A percentile compares a stretch with the other conserved stretches of the same genome.
Evolutionary conservation across 2,888 invertebrate species (phyloP).

Genomic region (Dasysyrphus albostriatus): DNA sequence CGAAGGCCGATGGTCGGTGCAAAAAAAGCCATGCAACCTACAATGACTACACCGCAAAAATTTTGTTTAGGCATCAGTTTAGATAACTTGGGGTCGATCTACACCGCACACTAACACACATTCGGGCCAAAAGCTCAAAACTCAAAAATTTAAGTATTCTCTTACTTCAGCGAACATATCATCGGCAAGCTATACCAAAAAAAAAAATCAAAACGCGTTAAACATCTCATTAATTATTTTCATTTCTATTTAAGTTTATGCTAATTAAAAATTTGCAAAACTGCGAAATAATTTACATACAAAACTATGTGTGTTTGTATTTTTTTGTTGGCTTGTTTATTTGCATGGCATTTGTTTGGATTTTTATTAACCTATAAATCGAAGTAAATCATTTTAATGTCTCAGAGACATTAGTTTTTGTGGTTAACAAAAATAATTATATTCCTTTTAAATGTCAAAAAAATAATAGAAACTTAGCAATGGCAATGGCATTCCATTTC

Average conservation of each 20-base stretch:
- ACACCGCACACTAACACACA: constrained; percentile 13
- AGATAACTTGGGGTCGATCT: neutral
- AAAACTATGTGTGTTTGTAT: neutral
- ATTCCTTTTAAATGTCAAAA: neutral
- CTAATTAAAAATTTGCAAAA: constrained; percentile 46
- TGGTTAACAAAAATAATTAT: neutral
- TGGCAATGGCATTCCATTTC: neutral
- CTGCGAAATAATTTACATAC: constrained; percentile 38
- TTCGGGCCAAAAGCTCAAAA: constrained; percentile 15
- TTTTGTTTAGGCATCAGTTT: neutral
- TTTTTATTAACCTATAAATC: constrained; percentile 29
- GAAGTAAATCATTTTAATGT: constrained; percentile 31
- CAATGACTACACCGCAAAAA: constrained; percentile 7
- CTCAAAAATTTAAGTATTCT: constrained; percentile 11
- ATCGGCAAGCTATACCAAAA: constrained; percentile 8
- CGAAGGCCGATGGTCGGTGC: constrained; percentile 23
- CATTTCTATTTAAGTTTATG: constrained; percentile 34
- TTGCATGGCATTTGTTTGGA: constrained; percentile 26
- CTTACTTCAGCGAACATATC: constrained; percentile 9
- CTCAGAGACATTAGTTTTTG: neutral
- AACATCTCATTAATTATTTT: constrained; percentile 51
- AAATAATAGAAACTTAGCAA: neutral
- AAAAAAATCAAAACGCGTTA: constrained; percentile 34
- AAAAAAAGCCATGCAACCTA: constrained; percentile 41
- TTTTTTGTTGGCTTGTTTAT: constrained; percentile 14